Base-by-base conservation (phyloP, 2,113 vertebrate genomes). In the Mormoops blainvillei region DNA sequence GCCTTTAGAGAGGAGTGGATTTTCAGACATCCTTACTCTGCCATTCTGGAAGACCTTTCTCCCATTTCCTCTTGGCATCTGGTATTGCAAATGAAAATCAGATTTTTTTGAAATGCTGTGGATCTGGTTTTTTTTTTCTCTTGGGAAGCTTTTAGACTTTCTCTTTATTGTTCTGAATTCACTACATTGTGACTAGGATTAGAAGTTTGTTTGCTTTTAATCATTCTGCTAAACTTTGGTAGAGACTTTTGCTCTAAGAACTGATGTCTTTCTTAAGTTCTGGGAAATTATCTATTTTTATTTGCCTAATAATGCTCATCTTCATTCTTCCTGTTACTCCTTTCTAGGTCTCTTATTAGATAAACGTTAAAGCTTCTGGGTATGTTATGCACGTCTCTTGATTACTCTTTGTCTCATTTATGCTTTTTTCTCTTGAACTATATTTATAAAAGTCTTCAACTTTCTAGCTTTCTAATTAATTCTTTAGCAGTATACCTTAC, bases 31-130 rank as follows among this genome's bases (percentile, higher is more conserved):
- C 36, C 65, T 84, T 48, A 50, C 36, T 71, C 33, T 24, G 15
- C 24, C 45, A 19, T 84, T 70, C 85, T 87, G 63, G 56, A 84
- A 84, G 87, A 84, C 33, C 11, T 84, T 89, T 52, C 26, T 48
- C 48, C 71, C 12, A 54, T 52, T 91, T 88, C 76, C 70, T 95
- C 73, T 87, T 84, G 70, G 41, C 70, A 93, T 93, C 61, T 88
- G 82, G 41, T 78, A 73, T 43, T 73, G 26, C 56, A 96, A 86
- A 87, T 80, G 90, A 97, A 87, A 96, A 80, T 93, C 54, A 93
- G 70, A 86, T 92, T 68, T 63, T 63, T 86, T 80, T 87, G 38
- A 77, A 77, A 77, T 77, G 4, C 31, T 90, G 26, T 85, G 63
- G 65, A 65, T 61, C 36, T 63, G 16, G 13, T 0, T 0, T 50